Evolutionary conservation across 2,888 invertebrate species (phyloP), one percentile per base, ranked within the genome.

Genomic region (Mystacides longicornis): DNA sequence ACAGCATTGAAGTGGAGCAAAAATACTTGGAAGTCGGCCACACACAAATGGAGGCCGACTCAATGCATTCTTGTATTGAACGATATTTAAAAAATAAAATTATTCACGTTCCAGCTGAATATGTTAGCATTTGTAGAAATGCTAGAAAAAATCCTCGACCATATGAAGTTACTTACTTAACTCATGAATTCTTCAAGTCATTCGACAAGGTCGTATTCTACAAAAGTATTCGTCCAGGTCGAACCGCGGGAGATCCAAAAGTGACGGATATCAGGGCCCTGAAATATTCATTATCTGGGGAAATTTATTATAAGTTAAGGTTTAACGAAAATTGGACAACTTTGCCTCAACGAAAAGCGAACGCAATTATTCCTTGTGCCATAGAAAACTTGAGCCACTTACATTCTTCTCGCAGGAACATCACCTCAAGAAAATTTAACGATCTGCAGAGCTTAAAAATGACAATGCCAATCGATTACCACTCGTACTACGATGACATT

Each of bases 131-230:
- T 21, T 58, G 59, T 27, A 47, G 52, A 61, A 43, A 31, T 20
- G 62, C 62, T 9, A 43, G 63, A 47, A 19, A 31, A 23, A 43
- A 11, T 11, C 56, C 56, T 23, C 9, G 27, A n/a, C 62, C 60
- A 19, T 62, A 61, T 53, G 23, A 47, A 18, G 62, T 64, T 18
- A 23, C 27, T n/a, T 62, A 61, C 47, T 42, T 58, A 20, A 47
- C 46, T 11, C 48, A 60, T 27, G 33, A 37, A 3, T 58, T 54
- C 46, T 61, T 60, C 23, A 59, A 60, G 23, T 37, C 55, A 9
- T 57, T 49, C 37, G 16, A 51, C 23, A 37, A 53, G 23, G 14
- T 58, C 16, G 14, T 55, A 22, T 37, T 49, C 46, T 50, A 23
- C 21, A 52, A 47, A 23, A 56, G 56, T 1, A 58, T 62, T 16